These are phyloP conservation scores for Dermolepida albohirtum DNA, from an alignment of 2,888 invertebrate species.

Conservation along the genomic window DNA sequence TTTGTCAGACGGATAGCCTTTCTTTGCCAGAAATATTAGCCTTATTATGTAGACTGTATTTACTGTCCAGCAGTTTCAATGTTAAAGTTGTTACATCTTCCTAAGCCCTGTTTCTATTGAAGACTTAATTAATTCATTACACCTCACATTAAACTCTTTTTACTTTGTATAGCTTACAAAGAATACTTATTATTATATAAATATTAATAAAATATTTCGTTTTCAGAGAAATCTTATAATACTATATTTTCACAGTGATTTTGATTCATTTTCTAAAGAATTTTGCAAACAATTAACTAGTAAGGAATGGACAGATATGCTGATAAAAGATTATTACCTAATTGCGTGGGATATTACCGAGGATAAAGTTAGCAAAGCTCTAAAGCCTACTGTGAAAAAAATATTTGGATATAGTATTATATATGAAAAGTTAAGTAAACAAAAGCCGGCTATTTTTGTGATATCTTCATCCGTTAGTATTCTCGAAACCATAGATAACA, in stretches of 20 bases:
- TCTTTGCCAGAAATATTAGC: too few relatives aligned
- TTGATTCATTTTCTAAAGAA: conserved; percentile 52
- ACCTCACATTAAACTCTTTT: too few relatives aligned
- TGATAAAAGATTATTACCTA: conserved; percentile 52
- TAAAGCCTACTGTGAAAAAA: conserved; percentile 47
- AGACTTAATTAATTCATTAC: too few relatives aligned
- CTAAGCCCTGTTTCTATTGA: too few relatives aligned
- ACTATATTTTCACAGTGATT: conserved; percentile 56
- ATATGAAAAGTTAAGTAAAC: conserved; percentile 44
- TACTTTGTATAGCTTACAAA: too few relatives aligned
- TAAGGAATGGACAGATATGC: conserved; percentile 48
- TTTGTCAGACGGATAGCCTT: too few relatives aligned
- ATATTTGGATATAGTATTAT: conserved; percentile 48
- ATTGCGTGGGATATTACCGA: conserved; percentile 58
- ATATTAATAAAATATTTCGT: neutral
- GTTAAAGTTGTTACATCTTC: too few relatives aligned
- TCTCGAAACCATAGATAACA: conserved; percentile 28
- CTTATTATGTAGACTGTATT: too few relatives aligned
- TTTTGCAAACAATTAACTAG: conserved; percentile 52
- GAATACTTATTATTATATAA: neutral
- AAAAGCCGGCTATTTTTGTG: conserved; percentile 50
- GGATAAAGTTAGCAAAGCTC: conserved; percentile 50
- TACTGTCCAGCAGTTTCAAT: too few relatives aligned
- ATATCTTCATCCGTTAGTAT: conserved; percentile 50
- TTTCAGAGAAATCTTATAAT: conserved; percentile 53